phyloP scores from a whole-genome alignment of 1,140 invertebrate genomes.

The Drosophila yakuba region DNA sequence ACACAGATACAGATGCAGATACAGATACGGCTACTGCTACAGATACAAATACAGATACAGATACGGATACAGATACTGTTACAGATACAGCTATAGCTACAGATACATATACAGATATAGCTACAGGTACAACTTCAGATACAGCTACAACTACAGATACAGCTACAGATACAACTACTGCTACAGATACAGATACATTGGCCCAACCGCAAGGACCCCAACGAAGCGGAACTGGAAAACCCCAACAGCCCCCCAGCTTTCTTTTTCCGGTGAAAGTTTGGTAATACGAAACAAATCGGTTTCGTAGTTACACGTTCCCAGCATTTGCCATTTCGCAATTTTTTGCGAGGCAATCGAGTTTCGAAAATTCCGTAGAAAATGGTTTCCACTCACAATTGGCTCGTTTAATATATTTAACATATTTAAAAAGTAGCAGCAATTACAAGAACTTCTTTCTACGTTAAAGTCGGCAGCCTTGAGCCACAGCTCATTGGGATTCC shows the following conservation, averaged over 20 bases:
- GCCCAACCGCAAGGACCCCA: slow-evolving; percentile 21
- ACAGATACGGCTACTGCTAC: not conserved
- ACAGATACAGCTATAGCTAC: not conserved
- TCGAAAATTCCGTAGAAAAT: slow-evolving; percentile 3
- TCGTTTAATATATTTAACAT: no score
- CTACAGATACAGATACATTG: not conserved
- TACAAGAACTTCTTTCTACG: no score
- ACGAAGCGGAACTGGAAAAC: slow-evolving; percentile 19
- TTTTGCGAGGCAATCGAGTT: slow-evolving; percentile 1
- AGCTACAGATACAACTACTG: not conserved
- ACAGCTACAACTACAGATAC: not conserved
- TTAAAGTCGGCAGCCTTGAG: no score
- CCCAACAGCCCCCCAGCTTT: not conserved
- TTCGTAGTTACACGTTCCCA: slow-evolving; percentile 38
- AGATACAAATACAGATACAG: not conserved
- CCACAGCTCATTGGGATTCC: slow-evolving; percentile 16
- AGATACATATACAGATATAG: not conserved
- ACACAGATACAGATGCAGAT: not conserved
- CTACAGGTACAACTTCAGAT: not conserved
- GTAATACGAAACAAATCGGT: slow-evolving; percentile 76
- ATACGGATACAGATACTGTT: not conserved
- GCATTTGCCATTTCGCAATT: slow-evolving; percentile 45
- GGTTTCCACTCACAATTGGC: slow-evolving; percentile 36
- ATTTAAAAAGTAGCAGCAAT: no score
- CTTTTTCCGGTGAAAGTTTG: slow-evolving; percentile 35